Base-by-base conservation (phyloP, 2,888 invertebrate genomes). In the Agelastica alni region DNA sequence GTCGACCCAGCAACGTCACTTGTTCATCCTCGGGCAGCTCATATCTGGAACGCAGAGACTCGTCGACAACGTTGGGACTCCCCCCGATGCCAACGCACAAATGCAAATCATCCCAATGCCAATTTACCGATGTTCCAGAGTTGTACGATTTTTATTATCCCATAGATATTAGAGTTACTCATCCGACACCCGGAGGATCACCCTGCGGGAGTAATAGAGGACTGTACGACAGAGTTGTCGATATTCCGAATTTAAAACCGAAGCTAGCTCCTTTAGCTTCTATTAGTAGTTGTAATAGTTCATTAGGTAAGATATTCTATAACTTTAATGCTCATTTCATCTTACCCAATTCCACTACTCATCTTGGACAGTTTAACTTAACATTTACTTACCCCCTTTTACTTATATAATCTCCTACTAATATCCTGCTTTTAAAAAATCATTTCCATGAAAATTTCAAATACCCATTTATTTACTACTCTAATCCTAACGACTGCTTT, bases 21-120 rank as follows among this genome's bases (percentile, higher is more conserved):
- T 91, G 90, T 75, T 91, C 91, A 65, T 91, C 91, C 71, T 89
- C 90, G 28, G 91, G 88, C 54, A 90, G 90, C 73, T 90, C 90
- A 53, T 91, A 91, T 71, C 79, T 91, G 71, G 91, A 91, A 74
- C 83, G 91, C 44, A 84, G 91, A 44, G 89, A 88, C 61, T 91
- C 91, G 13, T 88, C 90, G 31, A 86, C 90, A 59, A 65, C 66
- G 9, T 59, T 70, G 31, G 88, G 90, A 56, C 79, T 88, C 73
- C 83, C 87, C 49, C 85, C 88, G 63, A 73, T 79, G 48, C 79
- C 81, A 42, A 76, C 80, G 62, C 77, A 76, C 67, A 75, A 72
- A 70, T 68, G 75, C 66, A 72, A 75, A 70, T 61, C 69, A 64
- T 69, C 73, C 58, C 65, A 78, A 68, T 72, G 78, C 64, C 70